A percentile compares a stretch with the other conserved stretches of the same genome.
Evolutionary conservation across 2,113 vertebrate species (phyloP).

Genomic region (Atherinomorus stipes): DNA sequence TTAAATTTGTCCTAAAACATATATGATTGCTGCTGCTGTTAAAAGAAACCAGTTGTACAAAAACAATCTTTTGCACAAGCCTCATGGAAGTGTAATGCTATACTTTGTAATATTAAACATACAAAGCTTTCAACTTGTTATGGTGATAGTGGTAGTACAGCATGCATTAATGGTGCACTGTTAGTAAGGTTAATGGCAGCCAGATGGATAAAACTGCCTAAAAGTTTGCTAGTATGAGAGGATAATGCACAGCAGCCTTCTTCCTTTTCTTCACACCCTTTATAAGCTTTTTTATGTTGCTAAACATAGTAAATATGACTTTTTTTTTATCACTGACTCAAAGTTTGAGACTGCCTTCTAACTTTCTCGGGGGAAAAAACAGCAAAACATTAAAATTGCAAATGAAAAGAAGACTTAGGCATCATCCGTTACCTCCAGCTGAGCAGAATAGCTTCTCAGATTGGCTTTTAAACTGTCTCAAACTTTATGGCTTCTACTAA

Average conservation of each 20-base stretch:
- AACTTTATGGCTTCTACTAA: constrained; percentile 34
- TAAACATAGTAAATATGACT: constrained; percentile 10
- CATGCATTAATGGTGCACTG: neutral
- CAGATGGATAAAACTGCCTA: neutral
- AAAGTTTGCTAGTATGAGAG: neutral
- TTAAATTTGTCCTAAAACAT: neutral
- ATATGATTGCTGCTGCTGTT: neutral
- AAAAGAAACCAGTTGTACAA: neutral
- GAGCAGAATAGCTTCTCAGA: constrained; percentile 32
- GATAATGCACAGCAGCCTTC: neutral
- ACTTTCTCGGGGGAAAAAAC: neutral
- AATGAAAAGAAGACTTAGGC: constrained; percentile 21
- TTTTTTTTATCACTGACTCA: neutral
- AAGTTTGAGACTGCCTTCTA: constrained; percentile 25
- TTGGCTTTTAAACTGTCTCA: constrained; percentile 48
- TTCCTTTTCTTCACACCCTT: neutral
- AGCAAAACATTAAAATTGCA: constrained; percentile 22
- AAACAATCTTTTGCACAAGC: neutral
- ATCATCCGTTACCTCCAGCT: constrained; percentile 13
- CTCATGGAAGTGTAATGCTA: too few species aligned
- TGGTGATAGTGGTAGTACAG: neutral
- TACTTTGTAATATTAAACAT: neutral
- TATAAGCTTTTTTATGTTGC: neutral
- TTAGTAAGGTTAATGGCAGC: neutral
- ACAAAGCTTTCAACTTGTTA: neutral